Evolutionary conservation across 1,140 invertebrate species (phyloP).

Genomic region (Drosophila auraria): DNA sequence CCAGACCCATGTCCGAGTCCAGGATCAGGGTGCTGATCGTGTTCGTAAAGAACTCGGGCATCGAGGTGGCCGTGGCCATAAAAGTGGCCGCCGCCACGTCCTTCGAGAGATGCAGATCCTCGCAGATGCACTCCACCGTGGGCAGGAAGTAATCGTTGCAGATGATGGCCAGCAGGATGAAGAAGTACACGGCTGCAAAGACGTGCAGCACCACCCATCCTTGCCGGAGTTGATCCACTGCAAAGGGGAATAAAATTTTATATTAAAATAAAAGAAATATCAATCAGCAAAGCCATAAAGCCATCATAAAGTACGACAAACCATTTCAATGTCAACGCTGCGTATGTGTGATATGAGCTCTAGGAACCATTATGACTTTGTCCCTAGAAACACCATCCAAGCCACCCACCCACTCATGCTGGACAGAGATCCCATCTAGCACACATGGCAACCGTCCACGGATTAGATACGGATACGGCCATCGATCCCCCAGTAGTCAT

Average conservation of each 20-base stretch:
- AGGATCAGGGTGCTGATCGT: constrained; percentile 93
- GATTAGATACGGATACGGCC: constrained; percentile 29
- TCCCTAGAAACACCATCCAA: neutral
- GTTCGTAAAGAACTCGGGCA: constrained; percentile 96
- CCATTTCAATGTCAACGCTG: constrained; percentile 11
- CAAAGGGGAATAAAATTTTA: neutral
- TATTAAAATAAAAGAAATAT: neutral
- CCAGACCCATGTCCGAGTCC: constrained; percentile 91
- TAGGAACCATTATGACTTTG: neutral
- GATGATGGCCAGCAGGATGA: constrained; percentile 91
- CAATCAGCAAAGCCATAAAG: neutral
- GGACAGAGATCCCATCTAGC: constrained; percentile 24
- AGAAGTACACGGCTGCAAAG: constrained; percentile 92
- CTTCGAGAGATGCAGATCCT: constrained; percentile 89
- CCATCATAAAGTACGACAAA: neutral
- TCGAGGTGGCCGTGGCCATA: constrained; percentile 95
- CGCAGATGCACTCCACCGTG: constrained; percentile 92
- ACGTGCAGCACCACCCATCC: constrained; percentile 91
- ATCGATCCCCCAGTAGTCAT: constrained; percentile 16
- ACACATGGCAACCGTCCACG: constrained; percentile 25
- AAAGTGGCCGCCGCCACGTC: constrained; percentile 97
- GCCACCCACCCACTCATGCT: neutral
- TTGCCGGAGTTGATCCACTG: constrained; percentile 87
- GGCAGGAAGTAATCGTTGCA: constrained; percentile 95
- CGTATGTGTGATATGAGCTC: constrained; percentile 3